Evolutionary conservation across 92 coral and sea anemone species (phyloP).

Genomic region (Siderastrea radians): DNA sequence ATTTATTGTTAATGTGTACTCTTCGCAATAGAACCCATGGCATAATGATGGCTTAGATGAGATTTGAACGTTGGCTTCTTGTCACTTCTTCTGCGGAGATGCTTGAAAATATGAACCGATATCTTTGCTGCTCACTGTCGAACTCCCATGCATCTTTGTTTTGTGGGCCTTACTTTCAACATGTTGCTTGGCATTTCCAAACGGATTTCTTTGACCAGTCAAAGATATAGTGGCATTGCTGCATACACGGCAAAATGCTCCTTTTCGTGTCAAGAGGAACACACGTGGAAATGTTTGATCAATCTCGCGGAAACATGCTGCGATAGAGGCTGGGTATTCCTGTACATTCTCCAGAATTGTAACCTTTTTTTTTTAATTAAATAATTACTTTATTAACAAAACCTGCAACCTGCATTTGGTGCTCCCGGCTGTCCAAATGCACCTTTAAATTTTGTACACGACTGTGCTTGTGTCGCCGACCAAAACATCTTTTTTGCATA

Average conservation of each 20-base stretch:
- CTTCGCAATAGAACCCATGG: conserved; percentile 30
- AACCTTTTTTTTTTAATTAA: no score
- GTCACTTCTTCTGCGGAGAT: conserved; percentile 35
- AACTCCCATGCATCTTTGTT: conserved; percentile 30
- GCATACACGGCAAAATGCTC: conserved; percentile 44
- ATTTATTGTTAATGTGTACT: conserved; percentile 4
- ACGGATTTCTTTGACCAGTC: conserved; percentile 38
- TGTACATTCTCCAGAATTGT: conserved; percentile 25
- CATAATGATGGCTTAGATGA: conserved; percentile 47
- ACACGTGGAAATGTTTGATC: conserved; percentile 36
- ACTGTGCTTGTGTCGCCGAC: conserved; percentile 35
- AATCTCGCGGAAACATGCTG: conserved; percentile 33
- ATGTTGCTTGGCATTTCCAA: conserved; percentile 41
- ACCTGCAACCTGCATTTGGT: conserved; percentile 41
- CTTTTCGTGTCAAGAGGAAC: conserved; percentile 29
- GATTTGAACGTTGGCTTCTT: conserved; percentile 49
- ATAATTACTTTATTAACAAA: no score
- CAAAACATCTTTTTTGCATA: conserved; percentile 36
- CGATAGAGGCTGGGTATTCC: conserved; percentile 26
- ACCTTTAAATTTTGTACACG: conserved; percentile 42
- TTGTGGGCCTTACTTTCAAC: conserved; percentile 27
- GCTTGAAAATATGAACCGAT: conserved; percentile 33
- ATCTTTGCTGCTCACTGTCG: conserved; percentile 38
- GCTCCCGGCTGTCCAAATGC: conserved; percentile 42
- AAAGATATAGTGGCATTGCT: conserved; percentile 18